Base-by-base conservation (phyloP, 2,113 vertebrate genomes). In the Chrysemys picta region DNA sequence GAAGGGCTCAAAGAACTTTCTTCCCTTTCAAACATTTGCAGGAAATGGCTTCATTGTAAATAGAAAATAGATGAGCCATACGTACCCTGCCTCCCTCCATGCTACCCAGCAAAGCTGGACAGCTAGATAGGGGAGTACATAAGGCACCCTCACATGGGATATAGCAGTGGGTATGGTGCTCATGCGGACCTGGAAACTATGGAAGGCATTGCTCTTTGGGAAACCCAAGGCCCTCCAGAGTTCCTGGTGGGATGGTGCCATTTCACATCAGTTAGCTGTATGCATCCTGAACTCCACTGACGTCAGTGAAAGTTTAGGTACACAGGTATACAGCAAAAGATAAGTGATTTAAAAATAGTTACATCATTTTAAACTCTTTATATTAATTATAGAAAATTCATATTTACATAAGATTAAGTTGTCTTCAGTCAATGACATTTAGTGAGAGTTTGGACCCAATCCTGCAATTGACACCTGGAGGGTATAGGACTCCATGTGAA, bases 381-480 rank as follows among this genome's bases (percentile, higher is more conserved):
- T 87, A 69, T 54, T 87, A n/a, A 57, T 35, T 10, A 31, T n/a
- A 49, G 24, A 57, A 47, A 31, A 86, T 95, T 86, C 84, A 2
- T 89, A 31, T 93, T 96, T 94, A 49, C 19, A 2, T n/a, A 79
- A 11, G 87, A 35, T 8, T 84, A 4, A 35, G 16, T 93, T 92
- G 53, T 22, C 78, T 38, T 3, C n/a, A 75, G 65, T 83, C 0
- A 0, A 81, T 85, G 80, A 52, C 2, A 14, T 95, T 94, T 76
- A 9, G 27, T 49, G 59, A 13, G 52, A 27, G 76, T 93, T 96
- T 94, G 69, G 52, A 47, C 82, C 31, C 69, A 93, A 56, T 62
- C 47, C n/a, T 54, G 13, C 80, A 90, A 80, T 83, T 87, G 76
- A 80, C 89, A 87, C 89, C 47, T 84, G 27, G 84, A 89, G 95